Conservation (phyloP, 2,888 invertebrate genomes). For the Drosophila macrospina region DNA sequence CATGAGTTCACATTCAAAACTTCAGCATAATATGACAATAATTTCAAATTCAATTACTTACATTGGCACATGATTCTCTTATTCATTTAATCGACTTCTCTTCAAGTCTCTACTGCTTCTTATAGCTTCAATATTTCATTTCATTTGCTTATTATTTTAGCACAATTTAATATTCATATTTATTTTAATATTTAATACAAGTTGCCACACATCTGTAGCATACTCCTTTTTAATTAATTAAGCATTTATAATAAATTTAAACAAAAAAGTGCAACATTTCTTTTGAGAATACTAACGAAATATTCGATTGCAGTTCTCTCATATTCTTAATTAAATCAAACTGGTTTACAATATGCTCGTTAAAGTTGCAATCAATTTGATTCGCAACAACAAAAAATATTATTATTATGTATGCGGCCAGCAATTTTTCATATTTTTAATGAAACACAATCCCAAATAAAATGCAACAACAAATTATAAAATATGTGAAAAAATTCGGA, state of each 20-base stretch:
- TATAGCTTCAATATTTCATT: neutral
- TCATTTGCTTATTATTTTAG: too few species aligned
- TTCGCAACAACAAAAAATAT: conserved; percentile 29
- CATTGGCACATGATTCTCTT: too few species aligned
- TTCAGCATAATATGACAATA: neutral
- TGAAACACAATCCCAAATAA: conserved; percentile 18
- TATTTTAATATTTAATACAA: too few species aligned
- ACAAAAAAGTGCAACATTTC: neutral
- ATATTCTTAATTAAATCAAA: conserved; percentile 47
- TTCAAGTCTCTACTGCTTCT: neutral
- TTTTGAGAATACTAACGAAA: neutral
- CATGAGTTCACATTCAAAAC: neutral
- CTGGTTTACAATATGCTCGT: conserved; percentile 41
- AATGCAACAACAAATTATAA: neutral
- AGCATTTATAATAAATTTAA: conserved; percentile 1
- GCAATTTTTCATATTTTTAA: conserved; percentile 44
- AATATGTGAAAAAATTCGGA: conserved; percentile 9
- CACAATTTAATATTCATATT: too few species aligned
- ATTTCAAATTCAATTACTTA: too few species aligned
- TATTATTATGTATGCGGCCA: conserved; percentile 19
- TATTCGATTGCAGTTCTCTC: conserved; percentile 27
- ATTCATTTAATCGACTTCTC: too few species aligned
- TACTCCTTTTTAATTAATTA: conserved; percentile 28
- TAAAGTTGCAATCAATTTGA: conserved; percentile 47
- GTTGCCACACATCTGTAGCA: too few species aligned